These are phyloP conservation scores for Leptonema lineaticorne DNA, from an alignment of 1,140 invertebrate species.

Conservation along the genomic window DNA sequence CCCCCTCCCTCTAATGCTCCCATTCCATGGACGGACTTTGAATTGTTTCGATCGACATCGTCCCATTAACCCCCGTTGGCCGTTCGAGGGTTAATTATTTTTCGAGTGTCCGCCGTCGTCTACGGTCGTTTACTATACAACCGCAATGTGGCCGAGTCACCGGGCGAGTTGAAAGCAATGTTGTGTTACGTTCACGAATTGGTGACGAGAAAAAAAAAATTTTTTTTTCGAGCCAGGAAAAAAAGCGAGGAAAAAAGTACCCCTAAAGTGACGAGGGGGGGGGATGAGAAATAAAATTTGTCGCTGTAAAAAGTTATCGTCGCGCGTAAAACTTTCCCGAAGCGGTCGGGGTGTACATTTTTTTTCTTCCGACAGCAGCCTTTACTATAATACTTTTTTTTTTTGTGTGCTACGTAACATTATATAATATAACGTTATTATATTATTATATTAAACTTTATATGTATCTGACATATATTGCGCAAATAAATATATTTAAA, in stretches of 20 bases:
- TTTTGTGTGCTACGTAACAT: too few relatives aligned
- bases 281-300: slow-evolving; percentile 31
- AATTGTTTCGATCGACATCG: neutral
- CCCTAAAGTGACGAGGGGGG: too few relatives aligned
- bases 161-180: slow-evolving; percentile 15
- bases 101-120: neutral
- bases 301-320: slow-evolving; percentile 33
- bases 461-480: too few relatives aligned
- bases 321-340: slow-evolving; percentile 29
- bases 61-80: neutral
- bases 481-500: too few relatives aligned
- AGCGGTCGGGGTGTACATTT: neutral
- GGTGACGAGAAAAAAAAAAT: too few relatives aligned
- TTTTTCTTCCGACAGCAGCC: slow-evolving; percentile 1
- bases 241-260: too few relatives aligned
- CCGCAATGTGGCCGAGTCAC: neutral
- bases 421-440: too few relatives aligned
- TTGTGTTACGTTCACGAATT: slow-evolving; percentile 1
- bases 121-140: neutral
- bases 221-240: neutral
- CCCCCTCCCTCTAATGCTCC: neutral
- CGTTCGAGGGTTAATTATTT: slow-evolving; percentile 21
- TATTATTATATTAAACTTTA: too few relatives aligned
- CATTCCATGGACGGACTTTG: neutral
- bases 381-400: too few relatives aligned